Base-by-base conservation (phyloP, 2,113 vertebrate species). In the Neodontobutis hainanensis region DNA sequence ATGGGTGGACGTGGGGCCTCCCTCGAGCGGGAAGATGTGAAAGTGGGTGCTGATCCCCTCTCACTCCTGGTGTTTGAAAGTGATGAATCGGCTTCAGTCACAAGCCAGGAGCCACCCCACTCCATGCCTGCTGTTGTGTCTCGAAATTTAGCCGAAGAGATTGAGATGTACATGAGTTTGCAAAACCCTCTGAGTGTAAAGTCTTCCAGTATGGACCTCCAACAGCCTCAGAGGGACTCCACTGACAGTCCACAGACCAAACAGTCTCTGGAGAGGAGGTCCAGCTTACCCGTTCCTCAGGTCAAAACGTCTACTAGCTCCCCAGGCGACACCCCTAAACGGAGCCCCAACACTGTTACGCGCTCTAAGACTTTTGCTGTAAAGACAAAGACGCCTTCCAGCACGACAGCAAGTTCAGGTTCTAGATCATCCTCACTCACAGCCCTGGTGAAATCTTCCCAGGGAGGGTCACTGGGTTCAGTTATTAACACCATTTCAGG, bases 141-240 rank as follows among this genome's bases (percentile, higher is more conserved):
- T 47, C 94, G 95, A 35, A 98, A 97, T 76, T 92, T 99, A 49
- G 97, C 97, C 1, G 96, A 98, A 74, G 97, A 99, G 88, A 99
- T 99, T 12, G 95, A 99, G 86, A 96, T 90, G 88, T 99, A 99
- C 77, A 98, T 99, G 97, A 98, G 94, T 75, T 88, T 97, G n/a
- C 94, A 93, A 70, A 95, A 85, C 57, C 95, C 96, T 0, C 73
- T 96, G 36, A 92, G 94, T 14, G 85, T 50, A 55, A 96, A 95
- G 73, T 96, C 95, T 75, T 93, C 93, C 60, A 99, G 96, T 88
- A 96, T 96, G 95, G 96, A 99, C 81, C 91, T 97, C 14, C 92
- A 94, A 51, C 89, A 91, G 79, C 74, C 76, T 0, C 64, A 70
- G 66, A 53, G 1, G 4, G 82, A 87, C 61, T 44, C 76, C 11